Evolutionary conservation across 1,140 invertebrate species (phyloP).

Genomic region (Harpegnathos saltator): DNA sequence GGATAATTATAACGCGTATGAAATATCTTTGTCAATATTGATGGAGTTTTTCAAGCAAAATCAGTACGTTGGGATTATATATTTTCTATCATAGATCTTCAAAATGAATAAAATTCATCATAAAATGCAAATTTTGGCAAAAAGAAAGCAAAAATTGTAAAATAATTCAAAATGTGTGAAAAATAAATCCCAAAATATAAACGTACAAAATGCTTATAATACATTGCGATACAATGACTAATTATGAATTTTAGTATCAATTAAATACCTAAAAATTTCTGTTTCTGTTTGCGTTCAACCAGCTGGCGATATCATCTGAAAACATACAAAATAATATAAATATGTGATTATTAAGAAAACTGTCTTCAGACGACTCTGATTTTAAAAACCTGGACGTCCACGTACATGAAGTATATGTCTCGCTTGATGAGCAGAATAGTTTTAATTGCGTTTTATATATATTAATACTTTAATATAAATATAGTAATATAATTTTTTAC

Average conservation of each 20-base stretch:
- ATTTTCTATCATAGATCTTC: conserved; percentile 38
- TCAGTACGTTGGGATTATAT: conserved; percentile 12
- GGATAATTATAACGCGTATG: background rate
- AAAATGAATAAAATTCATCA: conserved; percentile 6
- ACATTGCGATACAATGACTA: too few relatives aligned
- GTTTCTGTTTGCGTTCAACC: conserved; percentile 39
- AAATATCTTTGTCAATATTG: background rate
- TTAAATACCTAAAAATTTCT: conserved; percentile 32
- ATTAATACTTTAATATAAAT: background rate
- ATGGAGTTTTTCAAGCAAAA: background rate
- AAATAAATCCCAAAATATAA: background rate
- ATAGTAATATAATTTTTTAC: conserved; percentile 21
- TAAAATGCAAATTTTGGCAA: conserved; percentile 58
- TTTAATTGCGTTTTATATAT: background rate
- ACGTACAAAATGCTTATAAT: too few relatives aligned
- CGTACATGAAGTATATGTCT: background rate
- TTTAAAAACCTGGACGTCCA: conserved; percentile 4
- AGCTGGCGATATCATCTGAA: conserved; percentile 55
- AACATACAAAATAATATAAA: conserved; percentile 53
- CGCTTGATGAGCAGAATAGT: background rate
- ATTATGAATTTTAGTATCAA: too few relatives aligned
- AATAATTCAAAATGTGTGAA: background rate
- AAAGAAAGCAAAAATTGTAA: conserved; percentile 6
- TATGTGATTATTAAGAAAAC: background rate
- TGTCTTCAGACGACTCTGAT: conserved; percentile 4